A percentile compares a stretch with the other conserved stretches of the same genome.
These are phyloP conservation scores for Tridacna gigas DNA, from an alignment of 2,888 invertebrate species.

Conservation along the genomic window DNA sequence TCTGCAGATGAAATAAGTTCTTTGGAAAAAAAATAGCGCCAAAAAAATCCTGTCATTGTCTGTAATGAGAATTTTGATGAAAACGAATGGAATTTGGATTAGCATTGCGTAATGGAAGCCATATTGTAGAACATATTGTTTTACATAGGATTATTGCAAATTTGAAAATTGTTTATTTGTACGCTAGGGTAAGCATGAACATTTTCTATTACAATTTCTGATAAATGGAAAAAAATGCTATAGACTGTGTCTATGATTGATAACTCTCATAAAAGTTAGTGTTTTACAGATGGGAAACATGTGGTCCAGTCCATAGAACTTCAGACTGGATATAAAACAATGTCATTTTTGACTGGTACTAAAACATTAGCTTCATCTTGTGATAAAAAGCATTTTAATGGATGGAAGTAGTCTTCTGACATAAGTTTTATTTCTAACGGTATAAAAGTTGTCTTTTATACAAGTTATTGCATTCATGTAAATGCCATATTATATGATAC, in stretches of 20 bases:
- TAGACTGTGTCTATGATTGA: constrained; percentile 44
- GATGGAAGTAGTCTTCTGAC: constrained; percentile 23
- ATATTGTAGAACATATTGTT: constrained; percentile 48
- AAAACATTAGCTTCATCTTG: constrained; percentile 34
- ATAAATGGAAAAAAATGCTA: constrained; percentile 39
- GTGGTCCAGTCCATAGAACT: constrained; percentile 44
- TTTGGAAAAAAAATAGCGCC: background rate
- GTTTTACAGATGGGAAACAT: constrained; percentile 49
- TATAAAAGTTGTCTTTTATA: constrained; percentile 26
- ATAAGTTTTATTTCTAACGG: constrained; percentile 20
- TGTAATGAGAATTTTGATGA: constrained; percentile 37
- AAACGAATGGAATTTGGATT: constrained; percentile 49
- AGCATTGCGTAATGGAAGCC: constrained; percentile 42
- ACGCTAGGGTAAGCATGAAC: constrained; percentile 63
- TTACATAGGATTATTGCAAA: constrained; percentile 47
- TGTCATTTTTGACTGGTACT: constrained; percentile 43
- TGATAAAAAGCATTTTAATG: constrained; percentile 22
- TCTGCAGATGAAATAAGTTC: constrained; percentile 25
- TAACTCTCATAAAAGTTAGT: constrained; percentile 43
- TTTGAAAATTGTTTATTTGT: constrained; percentile 61
- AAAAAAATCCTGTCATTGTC: constrained; percentile 18
- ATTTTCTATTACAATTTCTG: constrained; percentile 63
- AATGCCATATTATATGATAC: constrained; percentile 25
- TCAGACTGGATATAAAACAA: constrained; percentile 43
- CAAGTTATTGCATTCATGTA: constrained; percentile 20